Evolutionary conservation across 2,113 vertebrate species (phyloP).

Genomic region (Trichomycterus rosablanca): DNA sequence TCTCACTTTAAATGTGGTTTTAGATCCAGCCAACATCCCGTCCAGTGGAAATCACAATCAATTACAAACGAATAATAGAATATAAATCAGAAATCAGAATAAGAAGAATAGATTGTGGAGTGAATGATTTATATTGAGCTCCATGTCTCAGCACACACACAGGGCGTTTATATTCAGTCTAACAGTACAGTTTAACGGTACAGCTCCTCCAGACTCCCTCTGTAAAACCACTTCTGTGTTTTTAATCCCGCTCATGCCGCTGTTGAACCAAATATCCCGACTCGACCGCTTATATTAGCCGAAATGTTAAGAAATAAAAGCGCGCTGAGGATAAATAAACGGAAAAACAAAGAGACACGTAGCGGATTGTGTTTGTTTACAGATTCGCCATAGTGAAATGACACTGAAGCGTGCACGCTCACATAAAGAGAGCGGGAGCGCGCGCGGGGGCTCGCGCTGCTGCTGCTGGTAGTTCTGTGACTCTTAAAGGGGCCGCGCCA

Average conservation of each 20-base stretch:
- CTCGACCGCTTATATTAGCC: neutral
- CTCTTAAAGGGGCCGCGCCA: slow-evolving; percentile 16
- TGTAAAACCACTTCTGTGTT: too few relatives aligned
- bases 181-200: too few relatives aligned
- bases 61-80: neutral
- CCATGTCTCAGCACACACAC: slow-evolving; percentile 17
- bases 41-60: neutral
- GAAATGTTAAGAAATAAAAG: neutral
- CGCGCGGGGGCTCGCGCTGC: neutral
- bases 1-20: slow-evolving; percentile 75
- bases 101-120: neutral
- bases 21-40: slow-evolving; percentile 72
- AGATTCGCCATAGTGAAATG: slow-evolving; percentile 59
- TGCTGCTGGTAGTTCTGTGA: too few relatives aligned
- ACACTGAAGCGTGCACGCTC: slow-evolving; percentile 35
- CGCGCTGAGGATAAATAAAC: neutral
- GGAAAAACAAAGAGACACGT: neutral
- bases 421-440: slow-evolving; percentile 14
- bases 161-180: too few relatives aligned
- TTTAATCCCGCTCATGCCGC: neutral
- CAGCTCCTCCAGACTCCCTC: too few relatives aligned
- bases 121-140: slow-evolving; percentile 7
- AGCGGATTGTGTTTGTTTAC: slow-evolving; percentile 52
- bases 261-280: neutral
- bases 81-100: neutral